Evolutionary conservation across 2,888 invertebrate genomes (phyloP), one percentile per base, ranked within the genome.

Genomic region (Monopis laevigella): DNA sequence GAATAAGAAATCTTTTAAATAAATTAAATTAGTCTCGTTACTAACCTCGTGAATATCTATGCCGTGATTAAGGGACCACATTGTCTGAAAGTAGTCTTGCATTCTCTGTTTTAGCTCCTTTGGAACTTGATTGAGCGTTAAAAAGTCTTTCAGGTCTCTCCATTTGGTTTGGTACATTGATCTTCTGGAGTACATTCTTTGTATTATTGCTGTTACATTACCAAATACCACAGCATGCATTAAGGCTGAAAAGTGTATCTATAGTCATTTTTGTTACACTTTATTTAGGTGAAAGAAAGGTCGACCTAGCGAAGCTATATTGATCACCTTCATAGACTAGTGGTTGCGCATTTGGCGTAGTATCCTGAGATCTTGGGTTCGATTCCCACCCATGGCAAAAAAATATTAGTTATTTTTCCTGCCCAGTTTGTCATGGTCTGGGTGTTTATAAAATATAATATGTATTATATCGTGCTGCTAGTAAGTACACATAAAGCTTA

Each of bases 211-310:
- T 11, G 97, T 97, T 52, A 98, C 97, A 72, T 97, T 97, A 66
- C 97, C 97, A 65, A 98, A 97, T 29, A 98, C 96, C 41, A 96
- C 94, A 13, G 97, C 97, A 71, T 97, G 97, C 97, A 97, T 97
- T 58, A 98, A 83, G 35, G 97, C 97, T 97, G 80, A 42, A 63
- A 38, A n/a, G n/a, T n/a, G n/a, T n/a, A n/a, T n/a, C n/a, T n/a
- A n/a, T n/a, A n/a, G n/a, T n/a, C n/a, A n/a, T n/a, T n/a, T n/a
- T n/a, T n/a, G n/a, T n/a, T n/a, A n/a, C n/a, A n/a, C n/a, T n/a
- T n/a, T n/a, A n/a, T n/a, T n/a, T n/a, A n/a, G n/a, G n/a, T n/a
- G n/a, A n/a, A n/a, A n/a, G n/a, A n/a, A n/a, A n/a, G n/a, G n/a
- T n/a, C n/a, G n/a, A n/a, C n/a, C n/a, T n/a, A n/a, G n/a, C n/a